phyloP scores from a whole-genome alignment of 2,113 vertebrate species.

The Natator depressus region DNA sequence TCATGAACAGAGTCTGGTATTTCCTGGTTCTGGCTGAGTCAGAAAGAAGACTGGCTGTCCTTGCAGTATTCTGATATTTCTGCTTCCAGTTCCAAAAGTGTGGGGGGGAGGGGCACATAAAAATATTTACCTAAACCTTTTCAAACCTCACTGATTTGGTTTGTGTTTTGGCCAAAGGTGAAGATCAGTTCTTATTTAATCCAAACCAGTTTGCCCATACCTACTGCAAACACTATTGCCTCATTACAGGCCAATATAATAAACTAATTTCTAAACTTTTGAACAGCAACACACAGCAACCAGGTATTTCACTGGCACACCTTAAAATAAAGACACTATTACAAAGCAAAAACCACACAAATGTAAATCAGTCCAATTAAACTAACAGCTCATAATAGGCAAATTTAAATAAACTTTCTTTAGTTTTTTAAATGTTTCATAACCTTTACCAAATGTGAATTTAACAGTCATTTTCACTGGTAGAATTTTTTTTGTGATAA shows the following conservation, averaged over 20 bases:
- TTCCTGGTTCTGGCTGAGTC: background rate
- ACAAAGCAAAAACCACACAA: background rate
- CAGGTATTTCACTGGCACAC: background rate
- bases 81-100: background rate
- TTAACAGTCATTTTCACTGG: background rate
- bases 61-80: background rate
- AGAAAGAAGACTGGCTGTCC: background rate
- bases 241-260: background rate
- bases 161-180: background rate
- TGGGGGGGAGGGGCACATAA: background rate
- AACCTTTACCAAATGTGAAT: fast-evolving
- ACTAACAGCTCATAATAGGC: background rate
- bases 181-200: background rate
- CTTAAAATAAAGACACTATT: background rate
- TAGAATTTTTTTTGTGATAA: background rate
- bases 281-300: background rate
- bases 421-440: background rate
- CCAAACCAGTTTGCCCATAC: background rate
- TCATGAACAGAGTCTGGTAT: background rate
- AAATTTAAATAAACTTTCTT: background rate
- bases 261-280: background rate
- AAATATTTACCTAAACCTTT: background rate
- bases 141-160: background rate
- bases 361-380: background rate
- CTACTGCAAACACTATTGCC: background rate